phyloP scores from a whole-genome alignment of 2,797 vertebrate genomes.

The Enteromius fasciolatus region DNA sequence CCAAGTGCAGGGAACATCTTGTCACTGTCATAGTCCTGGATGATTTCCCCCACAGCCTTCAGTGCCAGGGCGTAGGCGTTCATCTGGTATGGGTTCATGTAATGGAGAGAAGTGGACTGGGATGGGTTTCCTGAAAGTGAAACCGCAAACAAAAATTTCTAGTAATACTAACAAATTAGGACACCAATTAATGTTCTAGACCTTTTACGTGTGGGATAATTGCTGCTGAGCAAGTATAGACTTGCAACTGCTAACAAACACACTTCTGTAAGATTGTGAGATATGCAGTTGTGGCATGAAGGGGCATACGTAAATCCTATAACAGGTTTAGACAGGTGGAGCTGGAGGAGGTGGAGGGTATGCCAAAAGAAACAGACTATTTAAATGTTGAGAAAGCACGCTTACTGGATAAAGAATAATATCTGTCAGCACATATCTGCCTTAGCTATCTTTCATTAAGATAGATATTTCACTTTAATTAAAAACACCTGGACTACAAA shows the following conservation, averaged over 20 bases:
- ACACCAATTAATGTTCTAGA: background rate
- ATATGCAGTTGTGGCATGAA: background rate
- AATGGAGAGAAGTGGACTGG: slow-evolving; percentile 94
- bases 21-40: slow-evolving; percentile 96
- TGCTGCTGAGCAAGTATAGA: background rate
- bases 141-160: background rate
- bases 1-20: slow-evolving; percentile 96
- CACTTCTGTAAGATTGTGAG: background rate
- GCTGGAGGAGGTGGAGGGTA: background rate
- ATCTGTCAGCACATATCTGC: background rate
- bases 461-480: background rate
- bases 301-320: background rate
- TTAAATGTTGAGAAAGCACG: background rate
- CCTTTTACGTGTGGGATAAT: background rate
- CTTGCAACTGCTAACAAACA: background rate
- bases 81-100: slow-evolving; percentile 97
- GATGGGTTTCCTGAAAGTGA: slow-evolving; percentile 85
- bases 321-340: background rate
- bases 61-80: slow-evolving; percentile 95
- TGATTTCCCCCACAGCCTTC: slow-evolving; percentile 93
- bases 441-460: background rate
- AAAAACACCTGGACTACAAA: no score
- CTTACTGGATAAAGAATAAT: background rate
- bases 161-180: background rate
- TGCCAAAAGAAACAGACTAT: background rate